These are phyloP conservation scores for Stenurella melanura DNA, from an alignment of 2,888 invertebrate genomes.

Conservation along the genomic window DNA sequence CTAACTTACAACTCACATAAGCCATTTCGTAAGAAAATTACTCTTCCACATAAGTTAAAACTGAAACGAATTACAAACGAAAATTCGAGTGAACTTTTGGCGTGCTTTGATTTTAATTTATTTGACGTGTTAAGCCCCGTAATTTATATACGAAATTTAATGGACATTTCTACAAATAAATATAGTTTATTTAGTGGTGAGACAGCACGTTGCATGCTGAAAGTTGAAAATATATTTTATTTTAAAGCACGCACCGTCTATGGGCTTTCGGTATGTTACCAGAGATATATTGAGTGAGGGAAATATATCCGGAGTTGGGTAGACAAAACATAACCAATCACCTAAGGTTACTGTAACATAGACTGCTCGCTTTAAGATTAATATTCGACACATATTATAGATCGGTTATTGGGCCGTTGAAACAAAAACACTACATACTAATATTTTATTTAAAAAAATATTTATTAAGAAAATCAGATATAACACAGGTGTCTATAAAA, in stretches of 20 bases:
- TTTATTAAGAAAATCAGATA: too few relatives aligned
- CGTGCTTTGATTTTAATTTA: slow-evolving; percentile 51
- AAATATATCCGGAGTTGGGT: slow-evolving; percentile 53
- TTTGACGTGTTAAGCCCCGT: slow-evolving; percentile 48
- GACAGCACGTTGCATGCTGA: slow-evolving; percentile 54
- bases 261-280: slow-evolving; percentile 42
- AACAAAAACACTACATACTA: too few relatives aligned
- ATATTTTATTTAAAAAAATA: too few relatives aligned
- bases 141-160: slow-evolving; percentile 51
- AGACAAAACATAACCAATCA: slow-evolving; percentile 57
- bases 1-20: slow-evolving; percentile 41
- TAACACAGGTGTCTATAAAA: too few relatives aligned
- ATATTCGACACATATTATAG: not conserved
- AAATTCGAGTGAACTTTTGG: slow-evolving; percentile 43
- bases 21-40: slow-evolving; percentile 23
- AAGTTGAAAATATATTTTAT: slow-evolving; percentile 57
- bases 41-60: slow-evolving; percentile 9
- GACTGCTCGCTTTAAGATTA: slow-evolving; percentile 1
- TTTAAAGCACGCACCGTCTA: slow-evolving; percentile 58
- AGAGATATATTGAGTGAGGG: slow-evolving; percentile 49
- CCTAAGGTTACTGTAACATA: slow-evolving; percentile 30
- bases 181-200: slow-evolving; percentile 52
- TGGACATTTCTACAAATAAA: slow-evolving; percentile 55
- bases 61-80: slow-evolving; percentile 28
- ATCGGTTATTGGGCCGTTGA: too few relatives aligned